Conservation (phyloP, 2,888 invertebrate genomes). For the Drosophila mercatorum region DNA sequence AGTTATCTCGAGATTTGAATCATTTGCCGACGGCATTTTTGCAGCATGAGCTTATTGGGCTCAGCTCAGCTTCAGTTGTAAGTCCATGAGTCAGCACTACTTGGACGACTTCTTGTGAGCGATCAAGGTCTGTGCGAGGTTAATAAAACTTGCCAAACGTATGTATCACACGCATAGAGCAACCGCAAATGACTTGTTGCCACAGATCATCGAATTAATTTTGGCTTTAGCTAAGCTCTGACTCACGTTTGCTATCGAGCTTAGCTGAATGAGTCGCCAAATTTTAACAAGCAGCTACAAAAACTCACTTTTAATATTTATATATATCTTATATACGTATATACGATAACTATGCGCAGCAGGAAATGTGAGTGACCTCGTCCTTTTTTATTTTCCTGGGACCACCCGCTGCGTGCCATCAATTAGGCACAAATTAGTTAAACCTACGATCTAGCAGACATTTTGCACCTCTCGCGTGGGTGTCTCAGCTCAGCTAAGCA, state of each 20-base stretch:
- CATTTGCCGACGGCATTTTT: constrained; percentile 46
- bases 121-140: constrained; percentile 50
- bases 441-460: constrained; percentile 28
- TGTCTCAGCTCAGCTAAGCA: neutral
- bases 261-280: constrained; percentile 6
- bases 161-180: constrained; percentile 41
- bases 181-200: constrained; percentile 41
- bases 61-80: constrained; percentile 14
- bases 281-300: neutral
- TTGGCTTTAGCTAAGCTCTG: constrained; percentile 47
- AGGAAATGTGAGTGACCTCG: constrained; percentile 38
- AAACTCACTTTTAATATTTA: neutral
- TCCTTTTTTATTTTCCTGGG: constrained; percentile 23
- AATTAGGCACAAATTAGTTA: constrained; percentile 68
- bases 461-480: constrained; percentile 45
- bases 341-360: neutral
- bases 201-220: constrained; percentile 47
- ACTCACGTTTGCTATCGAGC: constrained; percentile 25
- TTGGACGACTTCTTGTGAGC: constrained; percentile 41
- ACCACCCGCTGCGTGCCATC: constrained; percentile 61
- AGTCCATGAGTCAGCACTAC: constrained; percentile 52
- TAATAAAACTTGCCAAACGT: constrained; percentile 37
- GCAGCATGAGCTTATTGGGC: constrained; percentile 3
- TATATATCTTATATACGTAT: no score
- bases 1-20: neutral